Evolutionary conservation across 2,797 vertebrate species (phyloP).

Genomic region (Poecilia velifera): DNA sequence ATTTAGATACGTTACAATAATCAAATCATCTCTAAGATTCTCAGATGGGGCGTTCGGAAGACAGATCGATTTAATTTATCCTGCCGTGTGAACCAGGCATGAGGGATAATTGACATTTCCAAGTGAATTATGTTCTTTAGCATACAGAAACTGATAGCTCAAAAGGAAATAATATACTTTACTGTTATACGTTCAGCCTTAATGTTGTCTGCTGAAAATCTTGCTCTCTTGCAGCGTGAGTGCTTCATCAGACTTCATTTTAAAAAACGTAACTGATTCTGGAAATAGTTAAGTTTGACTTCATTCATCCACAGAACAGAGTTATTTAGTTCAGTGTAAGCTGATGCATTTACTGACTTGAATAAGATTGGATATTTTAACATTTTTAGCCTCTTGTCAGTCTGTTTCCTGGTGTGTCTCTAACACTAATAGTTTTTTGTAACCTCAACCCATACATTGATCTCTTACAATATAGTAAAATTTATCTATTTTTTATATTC

Average conservation of each 20-base stretch:
- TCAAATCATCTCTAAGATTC: no score
- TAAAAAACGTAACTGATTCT: neutral
- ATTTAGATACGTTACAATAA: no score
- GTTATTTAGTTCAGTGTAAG: neutral
- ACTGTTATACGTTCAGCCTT: neutral
- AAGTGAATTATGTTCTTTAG: neutral
- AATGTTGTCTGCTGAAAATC: neutral
- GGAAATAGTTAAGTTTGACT: neutral
- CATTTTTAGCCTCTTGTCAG: neutral
- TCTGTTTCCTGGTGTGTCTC: neutral
- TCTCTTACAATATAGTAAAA: neutral
- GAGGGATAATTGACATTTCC: neutral
- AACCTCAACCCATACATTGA: neutral
- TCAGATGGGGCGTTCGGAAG: no score
- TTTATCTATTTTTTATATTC: neutral
- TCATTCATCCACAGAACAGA: neutral
- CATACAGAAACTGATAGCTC: neutral
- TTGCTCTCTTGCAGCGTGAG: neutral
- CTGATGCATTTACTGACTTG: no score
- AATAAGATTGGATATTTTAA: neutral
- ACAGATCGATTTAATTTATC: no score
- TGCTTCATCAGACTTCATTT: neutral
- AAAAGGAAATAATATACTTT: neutral
- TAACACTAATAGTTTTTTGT: neutral
- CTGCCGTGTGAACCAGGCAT: no score